A percentile compares a stretch with the other conserved stretches of the same genome.
Conservation (phyloP, 2,113 vertebrate genomes). For the Barnardius zonarius region DNA sequence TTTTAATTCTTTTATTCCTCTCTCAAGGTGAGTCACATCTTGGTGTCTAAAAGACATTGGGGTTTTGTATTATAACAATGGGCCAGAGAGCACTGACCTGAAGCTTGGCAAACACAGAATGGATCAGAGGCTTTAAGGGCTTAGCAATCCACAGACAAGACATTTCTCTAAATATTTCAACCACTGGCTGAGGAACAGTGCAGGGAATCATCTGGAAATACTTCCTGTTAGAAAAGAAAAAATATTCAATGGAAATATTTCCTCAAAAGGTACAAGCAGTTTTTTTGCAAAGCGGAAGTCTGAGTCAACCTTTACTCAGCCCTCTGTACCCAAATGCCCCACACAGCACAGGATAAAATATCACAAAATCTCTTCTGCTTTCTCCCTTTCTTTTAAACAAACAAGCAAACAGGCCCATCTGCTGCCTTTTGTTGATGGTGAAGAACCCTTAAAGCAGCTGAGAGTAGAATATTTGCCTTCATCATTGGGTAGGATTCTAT, state of each 20-base stretch:
- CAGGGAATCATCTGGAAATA: not conserved
- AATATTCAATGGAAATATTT: not conserved
- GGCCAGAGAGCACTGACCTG: not conserved
- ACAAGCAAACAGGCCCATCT: not conserved
- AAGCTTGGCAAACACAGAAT: not conserved
- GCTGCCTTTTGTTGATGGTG: conserved; percentile 1
- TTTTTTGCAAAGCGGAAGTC: not conserved
- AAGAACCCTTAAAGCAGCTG: conserved; percentile 28
- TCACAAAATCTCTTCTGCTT: not conserved
- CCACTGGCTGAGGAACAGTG: not conserved
- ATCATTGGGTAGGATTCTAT: not conserved
- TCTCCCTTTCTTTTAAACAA: not conserved
- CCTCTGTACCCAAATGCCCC: not conserved
- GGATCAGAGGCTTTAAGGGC: not conserved
- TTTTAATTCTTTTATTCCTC: not conserved
- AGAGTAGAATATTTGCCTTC: conserved; percentile 8
- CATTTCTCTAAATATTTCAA: not conserved
- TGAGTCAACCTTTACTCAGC: not conserved
- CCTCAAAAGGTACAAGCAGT: not conserved
- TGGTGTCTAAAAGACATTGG: not conserved
- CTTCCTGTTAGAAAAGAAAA: not conserved
- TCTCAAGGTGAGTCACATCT: not conserved
- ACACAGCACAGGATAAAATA: not conserved
- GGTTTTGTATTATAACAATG: not conserved
- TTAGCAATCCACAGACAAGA: not conserved